phyloP scores from a whole-genome alignment of 2,113 vertebrate species.

The Semnornis frantzii region DNA sequence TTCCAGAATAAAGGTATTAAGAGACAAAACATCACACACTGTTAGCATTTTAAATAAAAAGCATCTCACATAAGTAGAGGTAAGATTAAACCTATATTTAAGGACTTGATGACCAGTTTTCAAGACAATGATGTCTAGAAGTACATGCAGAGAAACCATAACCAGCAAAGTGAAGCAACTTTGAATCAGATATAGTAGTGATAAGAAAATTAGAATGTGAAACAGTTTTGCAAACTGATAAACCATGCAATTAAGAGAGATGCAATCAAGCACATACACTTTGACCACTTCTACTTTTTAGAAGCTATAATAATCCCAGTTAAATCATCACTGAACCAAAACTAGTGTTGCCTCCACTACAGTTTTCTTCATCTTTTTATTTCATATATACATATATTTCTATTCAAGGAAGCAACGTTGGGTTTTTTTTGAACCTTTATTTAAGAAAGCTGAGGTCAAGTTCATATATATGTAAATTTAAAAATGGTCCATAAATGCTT shows the following conservation, averaged over 20 bases:
- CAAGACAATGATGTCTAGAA: neutral
- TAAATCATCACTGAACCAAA: neutral
- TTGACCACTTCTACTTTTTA: neutral
- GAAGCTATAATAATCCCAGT: neutral
- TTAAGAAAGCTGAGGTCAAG: neutral
- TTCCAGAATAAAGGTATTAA: neutral
- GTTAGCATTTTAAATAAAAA: neutral
- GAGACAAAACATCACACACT: neutral
- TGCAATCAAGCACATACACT: constrained; percentile 51
- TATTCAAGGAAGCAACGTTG: neutral
- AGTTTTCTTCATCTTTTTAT: neutral
- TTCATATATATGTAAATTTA: neutral
- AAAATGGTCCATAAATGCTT: neutral
- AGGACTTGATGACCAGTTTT: neutral
- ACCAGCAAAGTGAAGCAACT: neutral
- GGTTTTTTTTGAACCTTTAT: neutral
- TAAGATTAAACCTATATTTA: neutral
- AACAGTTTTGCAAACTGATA: constrained; percentile 12
- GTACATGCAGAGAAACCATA: constrained; percentile 17
- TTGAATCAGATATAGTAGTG: neutral
- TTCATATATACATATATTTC: neutral
- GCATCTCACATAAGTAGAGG: neutral
- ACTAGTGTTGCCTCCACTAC: neutral
- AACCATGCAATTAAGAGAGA: constrained; percentile 49
- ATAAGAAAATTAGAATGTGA: neutral